A percentile compares a stretch with the other conserved stretches of the same genome.
These are phyloP conservation scores for Tupiocoris notatus DNA, from an alignment of 2,888 invertebrate species.

Conservation along the genomic window DNA sequence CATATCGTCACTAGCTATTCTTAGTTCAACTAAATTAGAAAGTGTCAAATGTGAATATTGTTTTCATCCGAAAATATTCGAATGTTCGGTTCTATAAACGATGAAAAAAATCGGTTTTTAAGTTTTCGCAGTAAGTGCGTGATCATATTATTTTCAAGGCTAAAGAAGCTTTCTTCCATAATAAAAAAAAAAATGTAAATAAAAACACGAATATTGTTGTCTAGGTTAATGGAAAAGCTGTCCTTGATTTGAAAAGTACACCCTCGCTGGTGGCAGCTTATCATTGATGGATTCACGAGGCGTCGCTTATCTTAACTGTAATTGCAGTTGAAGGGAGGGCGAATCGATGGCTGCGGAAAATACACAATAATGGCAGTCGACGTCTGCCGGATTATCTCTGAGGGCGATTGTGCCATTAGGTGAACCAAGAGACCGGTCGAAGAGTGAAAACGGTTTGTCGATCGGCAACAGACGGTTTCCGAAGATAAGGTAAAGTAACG, in stretches of 20 bases:
- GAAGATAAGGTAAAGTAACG: slow-evolving; percentile 26
- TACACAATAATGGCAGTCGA: not conserved
- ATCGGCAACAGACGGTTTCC: slow-evolving; percentile 24
- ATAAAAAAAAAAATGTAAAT: no score
- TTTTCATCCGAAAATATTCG: no score
- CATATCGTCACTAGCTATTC: no score
- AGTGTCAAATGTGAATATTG: no score
- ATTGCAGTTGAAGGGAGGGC: not conserved
- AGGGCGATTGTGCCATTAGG: slow-evolving; percentile 14
- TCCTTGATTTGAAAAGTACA: not conserved
- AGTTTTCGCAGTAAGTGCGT: no score
- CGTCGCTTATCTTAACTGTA: not conserved
- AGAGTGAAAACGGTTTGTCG: slow-evolving; percentile 20
- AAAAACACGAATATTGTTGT: not conserved
- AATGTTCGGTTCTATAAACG: no score
- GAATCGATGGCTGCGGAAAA: not conserved
- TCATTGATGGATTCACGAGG: not conserved
- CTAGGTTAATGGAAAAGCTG: not conserved
- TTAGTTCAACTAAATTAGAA: no score
- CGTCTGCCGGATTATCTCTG: no score
- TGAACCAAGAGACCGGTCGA: no score
- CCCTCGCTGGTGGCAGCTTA: not conserved
- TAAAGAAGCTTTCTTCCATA: no score
- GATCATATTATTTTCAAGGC: no score
- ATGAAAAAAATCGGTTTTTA: no score